Base-by-base conservation (phyloP, 2,113 vertebrate species). In the Rhagologus leucostigma region DNA sequence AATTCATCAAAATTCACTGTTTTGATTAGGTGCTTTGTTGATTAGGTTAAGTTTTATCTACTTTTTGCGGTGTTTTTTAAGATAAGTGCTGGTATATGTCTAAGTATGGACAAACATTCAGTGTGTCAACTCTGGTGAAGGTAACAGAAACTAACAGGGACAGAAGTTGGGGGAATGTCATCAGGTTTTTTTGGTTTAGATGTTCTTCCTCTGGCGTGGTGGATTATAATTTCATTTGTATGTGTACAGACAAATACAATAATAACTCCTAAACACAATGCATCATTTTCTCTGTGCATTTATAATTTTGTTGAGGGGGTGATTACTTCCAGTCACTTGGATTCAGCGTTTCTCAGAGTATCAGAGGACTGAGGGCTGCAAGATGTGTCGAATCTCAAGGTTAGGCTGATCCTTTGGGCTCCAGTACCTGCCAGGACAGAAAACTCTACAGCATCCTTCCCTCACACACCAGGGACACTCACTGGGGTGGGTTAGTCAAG, bases 371-470 rank as follows among this genome's bases (percentile, higher is more conserved):
- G 11, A 26, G 50, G 52, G 49, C 59, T 82, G 64, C 18, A 47
- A 56, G 13, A 0, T 7, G 18, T 29, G 10, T 35, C 41, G 9
- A 12, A 26, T 13, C 53, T 68, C 32, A 49, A 13, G 29, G 20
- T 44, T 11, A 21, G 53, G 35, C 29, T 86, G 59, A 22, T 59
- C 24, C 29, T 74, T 85, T 23, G 39, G 29, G 24, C 35, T 41
- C 41, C 33, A 16, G 8, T 2, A 33, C 15, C 27, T 87, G 20
- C 49, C 44, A 35, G 39, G 49, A 37, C 32, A 49, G 21, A 10
- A 63, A 42, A 9, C 30, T 42, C 29, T 4, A 0, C 9, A 21
- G 6, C 7, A 4, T 7, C 11, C 42, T 9, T 49, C 16, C 17
- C 16, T 16, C 2, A 1, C 41, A 20, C 46, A 22, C 8, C 21